Evolutionary conservation across 2,888 invertebrate genomes (phyloP), one percentile per base, ranked within the genome.

Genomic region (Leptopilina myrica): DNA sequence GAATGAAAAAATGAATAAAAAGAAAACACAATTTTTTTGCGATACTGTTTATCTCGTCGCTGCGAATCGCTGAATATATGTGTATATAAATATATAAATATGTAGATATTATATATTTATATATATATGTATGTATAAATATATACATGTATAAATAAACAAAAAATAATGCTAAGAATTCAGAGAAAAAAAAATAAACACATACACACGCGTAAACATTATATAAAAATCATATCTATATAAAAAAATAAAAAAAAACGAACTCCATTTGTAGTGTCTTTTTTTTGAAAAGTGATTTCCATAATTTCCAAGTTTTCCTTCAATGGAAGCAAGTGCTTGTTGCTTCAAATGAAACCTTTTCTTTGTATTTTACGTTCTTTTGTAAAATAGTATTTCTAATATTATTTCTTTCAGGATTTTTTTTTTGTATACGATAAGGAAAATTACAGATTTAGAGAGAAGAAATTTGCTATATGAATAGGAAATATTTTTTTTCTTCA

Each of bases 161-260:
- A 84, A 85, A 86, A 78, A 80, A 83, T 85, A 88, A 88, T 86
- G 81, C 78, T 83, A 84, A 84, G 78, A 76, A 86, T 83, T 85
- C 80, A 80, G 67, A 84, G 82, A 85, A 78, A 33, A 33, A 33
- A 33, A 84, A 85, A 86, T 75, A 86, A 83, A 88, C 85, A 88
- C 86, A 87, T 82, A 86, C 85, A 89, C 85, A 87, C 86, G 87
- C 84, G 79, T 84, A 89, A 85, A 88, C 86, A 85, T 88, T 89
- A 88, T 89, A 84, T 49, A 88, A 87, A 88, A 88, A 89, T 87
- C 87, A 88, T 89, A 87, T 88, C 87, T 89, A 87, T 86, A 83
- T 85, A 85, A 84, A 87, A 85, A 84, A 85, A 84, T 85, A 84
- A 86, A 86, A 85, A 86, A 88, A 87, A 88, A 88, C 85, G 83